Evolutionary conservation across 1,140 invertebrate genomes (phyloP).

Genomic region (Hycleus phaleratus): DNA sequence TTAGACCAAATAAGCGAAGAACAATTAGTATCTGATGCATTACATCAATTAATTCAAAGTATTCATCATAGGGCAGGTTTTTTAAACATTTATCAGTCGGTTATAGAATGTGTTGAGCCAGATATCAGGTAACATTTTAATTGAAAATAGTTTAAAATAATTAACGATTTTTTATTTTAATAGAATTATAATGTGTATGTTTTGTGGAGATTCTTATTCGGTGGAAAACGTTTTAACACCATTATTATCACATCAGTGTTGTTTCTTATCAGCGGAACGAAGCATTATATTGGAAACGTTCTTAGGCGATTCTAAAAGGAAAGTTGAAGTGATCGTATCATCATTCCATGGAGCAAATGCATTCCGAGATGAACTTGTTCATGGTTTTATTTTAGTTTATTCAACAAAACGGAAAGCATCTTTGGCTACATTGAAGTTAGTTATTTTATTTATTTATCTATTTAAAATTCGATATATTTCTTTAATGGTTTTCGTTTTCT

Average conservation of each 20-base stretch:
- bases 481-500: constrained; percentile 2
- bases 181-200: constrained; percentile 89
- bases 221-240: constrained; percentile 85
- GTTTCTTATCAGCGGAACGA: constrained; percentile 77
- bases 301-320: constrained; percentile 78
- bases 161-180: constrained; percentile 15
- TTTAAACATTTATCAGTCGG: constrained; percentile 62
- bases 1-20: constrained; percentile 55
- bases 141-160: not conserved
- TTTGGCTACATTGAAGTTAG: constrained; percentile 82
- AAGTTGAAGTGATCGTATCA: constrained; percentile 88
- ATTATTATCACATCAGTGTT: constrained; percentile 78
- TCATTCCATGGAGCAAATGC: constrained; percentile 93
- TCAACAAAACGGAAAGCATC: constrained; percentile 93
- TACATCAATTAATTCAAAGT: constrained; percentile 65
- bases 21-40: constrained; percentile 61
- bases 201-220: constrained; percentile 92
- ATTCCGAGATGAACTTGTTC: constrained; percentile 85
- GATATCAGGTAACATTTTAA: constrained; percentile 64
- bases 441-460: not conserved
- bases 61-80: constrained; percentile 66
- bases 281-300: constrained; percentile 87
- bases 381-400: constrained; percentile 94
- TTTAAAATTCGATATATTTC: not conserved
- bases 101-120: constrained; percentile 73